Conservation (phyloP, 2,797 vertebrate genomes). For the Pitangus sulphuratus region DNA sequence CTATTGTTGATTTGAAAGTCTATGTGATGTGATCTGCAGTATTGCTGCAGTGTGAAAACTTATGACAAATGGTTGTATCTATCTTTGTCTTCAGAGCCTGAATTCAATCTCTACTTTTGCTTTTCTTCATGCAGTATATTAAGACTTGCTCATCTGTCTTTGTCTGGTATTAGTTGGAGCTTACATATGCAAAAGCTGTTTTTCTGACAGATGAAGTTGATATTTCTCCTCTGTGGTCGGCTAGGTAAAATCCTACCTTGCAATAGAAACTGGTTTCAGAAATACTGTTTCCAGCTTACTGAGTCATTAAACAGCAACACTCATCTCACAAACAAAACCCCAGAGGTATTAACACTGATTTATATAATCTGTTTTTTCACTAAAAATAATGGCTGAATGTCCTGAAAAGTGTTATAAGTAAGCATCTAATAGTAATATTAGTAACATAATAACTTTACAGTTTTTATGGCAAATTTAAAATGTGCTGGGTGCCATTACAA, state of each 20-base stretch:
- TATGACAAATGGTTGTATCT: neutral
- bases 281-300: neutral
- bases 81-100: neutral
- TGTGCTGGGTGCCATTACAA: neutral
- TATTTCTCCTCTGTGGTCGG: neutral
- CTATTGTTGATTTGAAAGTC: neutral
- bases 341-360: neutral
- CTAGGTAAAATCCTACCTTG: neutral
- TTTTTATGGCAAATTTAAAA: neutral
- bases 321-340: neutral
- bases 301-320: neutral
- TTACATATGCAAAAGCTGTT: neutral
- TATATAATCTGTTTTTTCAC: neutral
- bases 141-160: neutral
- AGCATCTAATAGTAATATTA: neutral
- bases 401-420: neutral
- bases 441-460: neutral
- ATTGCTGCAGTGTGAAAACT: neutral
- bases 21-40: neutral
- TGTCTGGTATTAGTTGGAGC: neutral
- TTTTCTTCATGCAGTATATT: neutral
- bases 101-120: neutral
- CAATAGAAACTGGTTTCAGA: neutral
- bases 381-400: neutral
- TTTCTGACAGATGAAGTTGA: neutral